Base-by-base conservation (phyloP, 2,113 vertebrate species). In the Planiliza haematocheilus region DNA sequence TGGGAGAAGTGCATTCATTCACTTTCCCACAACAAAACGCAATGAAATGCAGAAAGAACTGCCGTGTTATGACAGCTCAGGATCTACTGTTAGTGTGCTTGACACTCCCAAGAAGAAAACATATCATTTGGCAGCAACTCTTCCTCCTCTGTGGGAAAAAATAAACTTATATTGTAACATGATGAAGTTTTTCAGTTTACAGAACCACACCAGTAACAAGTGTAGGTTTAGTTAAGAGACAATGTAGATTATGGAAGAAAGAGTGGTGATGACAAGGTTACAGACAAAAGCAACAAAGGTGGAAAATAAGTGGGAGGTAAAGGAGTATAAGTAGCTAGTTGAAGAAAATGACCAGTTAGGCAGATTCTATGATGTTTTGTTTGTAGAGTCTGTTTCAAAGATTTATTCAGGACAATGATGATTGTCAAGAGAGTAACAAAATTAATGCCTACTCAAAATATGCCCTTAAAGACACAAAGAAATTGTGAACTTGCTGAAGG, bases 31-130 rank as follows among this genome's bases (percentile, higher is more conserved):
- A 67, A 79, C 7, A 51, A 51, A 63, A 64, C 49, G 17, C 41
- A 62, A 85, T 62, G 8, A 79, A 72, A 75, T 10, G 13, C 39
- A 60, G 37, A 52, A 70, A 20, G 10, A 18, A 63, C 42, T 0
- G 30, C 61, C 66, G 75, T 76, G 66, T 79, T 82, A 86, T 86
- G 83, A 84, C 83, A 80, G 82, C 70, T 67, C 64, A 55, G 18
- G 39, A 67, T 69, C 57, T 60, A 55, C 30, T 59, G 78, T 81
- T 83, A 52, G 48, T 58, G 69, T 86, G 64, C 53, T 72, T 30
- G 59, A 63, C 42, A 30, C 60, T 76, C 56, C 56, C 41, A 6
- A 41, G 17, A 13, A 81, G 64, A 68, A 80, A 76, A 81, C 60
- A 30, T 61, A 83, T 79, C 11, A 64, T 65, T 79, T 78, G 78